Conservation (phyloP, 2,888 invertebrate species). For the Drosophila histrio region DNA sequence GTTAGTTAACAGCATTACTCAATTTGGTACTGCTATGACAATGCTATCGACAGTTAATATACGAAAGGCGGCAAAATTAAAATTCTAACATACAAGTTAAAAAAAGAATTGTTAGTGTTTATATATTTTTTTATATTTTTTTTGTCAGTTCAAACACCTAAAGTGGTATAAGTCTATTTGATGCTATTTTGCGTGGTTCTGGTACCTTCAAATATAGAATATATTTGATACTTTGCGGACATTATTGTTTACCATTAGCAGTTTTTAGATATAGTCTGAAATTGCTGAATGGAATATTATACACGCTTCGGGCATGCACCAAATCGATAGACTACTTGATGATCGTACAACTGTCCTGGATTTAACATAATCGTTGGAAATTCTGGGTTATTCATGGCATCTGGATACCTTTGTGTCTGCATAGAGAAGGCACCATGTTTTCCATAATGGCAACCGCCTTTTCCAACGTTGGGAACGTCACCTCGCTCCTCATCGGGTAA, state of each 20-base stretch:
- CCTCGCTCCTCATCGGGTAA: conserved; percentile 87
- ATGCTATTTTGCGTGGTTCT: background rate
- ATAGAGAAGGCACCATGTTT: conserved; percentile 93
- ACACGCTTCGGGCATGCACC: conserved; percentile 66
- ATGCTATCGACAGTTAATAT: background rate
- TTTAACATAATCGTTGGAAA: conserved; percentile 90
- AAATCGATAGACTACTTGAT: conserved; percentile 82
- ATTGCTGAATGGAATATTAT: conserved; percentile 10
- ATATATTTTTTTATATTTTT: background rate
- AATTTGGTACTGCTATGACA: background rate
- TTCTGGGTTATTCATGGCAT: conserved; percentile 92
- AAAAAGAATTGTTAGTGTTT: background rate
- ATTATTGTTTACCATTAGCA: background rate
- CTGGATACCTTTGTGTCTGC: conserved; percentile 96
- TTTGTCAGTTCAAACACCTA: background rate
- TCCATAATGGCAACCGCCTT: conserved; percentile 88
- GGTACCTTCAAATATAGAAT: background rate
- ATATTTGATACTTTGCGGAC: background rate
- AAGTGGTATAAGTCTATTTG: background rate
- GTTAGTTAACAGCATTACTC: background rate
- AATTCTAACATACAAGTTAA: background rate
- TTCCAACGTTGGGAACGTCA: conserved; percentile 87
- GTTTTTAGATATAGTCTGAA: background rate
- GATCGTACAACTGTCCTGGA: conserved; percentile 90
- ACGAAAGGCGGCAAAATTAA: background rate